A percentile compares a stretch with the other conserved stretches of the same genome.
phyloP scores from a whole-genome alignment of 2,113 vertebrate species.

The Pedetes capensis region DNA sequence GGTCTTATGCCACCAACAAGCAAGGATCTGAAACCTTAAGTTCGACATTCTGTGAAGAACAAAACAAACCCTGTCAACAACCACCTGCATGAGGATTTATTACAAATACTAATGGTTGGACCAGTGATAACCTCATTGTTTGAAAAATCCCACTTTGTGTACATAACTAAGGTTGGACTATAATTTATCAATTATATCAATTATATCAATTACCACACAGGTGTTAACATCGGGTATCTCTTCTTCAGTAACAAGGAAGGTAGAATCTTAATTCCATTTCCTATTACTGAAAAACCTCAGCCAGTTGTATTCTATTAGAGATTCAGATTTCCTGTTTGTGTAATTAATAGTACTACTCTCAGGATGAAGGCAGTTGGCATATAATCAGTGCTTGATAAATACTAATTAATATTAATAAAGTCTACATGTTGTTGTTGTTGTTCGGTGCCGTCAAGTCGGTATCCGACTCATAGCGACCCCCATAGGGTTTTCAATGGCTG shows the following conservation, averaged over 20 bases:
- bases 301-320: background rate
- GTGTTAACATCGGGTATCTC: background rate
- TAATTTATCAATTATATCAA: background rate
- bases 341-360: constrained; percentile 11
- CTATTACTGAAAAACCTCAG: background rate
- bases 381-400: constrained; percentile 10
- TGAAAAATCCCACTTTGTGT: background rate
- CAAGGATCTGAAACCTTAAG: background rate
- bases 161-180: background rate
- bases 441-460: too few relatives aligned
- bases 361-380: background rate
- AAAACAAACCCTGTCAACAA: background rate
- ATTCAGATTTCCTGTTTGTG: background rate
- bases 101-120: background rate
- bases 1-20: background rate
- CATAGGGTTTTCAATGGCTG: too few relatives aligned
- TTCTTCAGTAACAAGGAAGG: background rate
- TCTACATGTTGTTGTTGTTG: too few relatives aligned
- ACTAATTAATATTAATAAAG: constrained; percentile 41
- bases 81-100: background rate
- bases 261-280: background rate
- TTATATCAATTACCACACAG: too few relatives aligned
- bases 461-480: too few relatives aligned
- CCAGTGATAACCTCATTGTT: too few relatives aligned
- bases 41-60: background rate